These are phyloP conservation scores for Magallana angulata DNA, from an alignment of 1,140 invertebrate species.

Conservation along the genomic window DNA sequence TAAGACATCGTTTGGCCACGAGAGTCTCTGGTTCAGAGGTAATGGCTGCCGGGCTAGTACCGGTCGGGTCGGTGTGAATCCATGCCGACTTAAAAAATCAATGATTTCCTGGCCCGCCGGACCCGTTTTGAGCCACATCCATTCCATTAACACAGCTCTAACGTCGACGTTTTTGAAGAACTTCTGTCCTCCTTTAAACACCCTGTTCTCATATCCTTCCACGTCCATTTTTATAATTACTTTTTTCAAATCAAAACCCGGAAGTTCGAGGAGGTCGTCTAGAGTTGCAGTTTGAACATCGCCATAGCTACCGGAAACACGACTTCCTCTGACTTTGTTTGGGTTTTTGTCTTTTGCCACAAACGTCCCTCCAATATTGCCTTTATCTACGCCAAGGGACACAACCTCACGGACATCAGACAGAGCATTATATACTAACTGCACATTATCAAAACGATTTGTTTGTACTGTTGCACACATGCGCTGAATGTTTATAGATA, in stretches of 20 bases:
- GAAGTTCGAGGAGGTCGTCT: slow-evolving; percentile 54
- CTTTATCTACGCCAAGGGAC: slow-evolving; percentile 41
- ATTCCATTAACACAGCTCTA: slow-evolving; percentile 53
- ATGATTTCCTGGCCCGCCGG: slow-evolving; percentile 45
- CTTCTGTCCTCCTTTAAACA: slow-evolving; percentile 48
- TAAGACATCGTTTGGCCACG: slow-evolving; percentile 40
- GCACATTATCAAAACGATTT: slow-evolving; percentile 48
- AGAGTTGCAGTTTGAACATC: slow-evolving; percentile 43
- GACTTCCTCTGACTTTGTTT: slow-evolving; percentile 39
- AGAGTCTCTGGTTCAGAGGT: not conserved
- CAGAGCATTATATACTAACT: slow-evolving; percentile 47
- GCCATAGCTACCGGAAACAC: not conserved
- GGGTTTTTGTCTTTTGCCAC: slow-evolving; percentile 39
- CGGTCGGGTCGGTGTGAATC: slow-evolving; percentile 38
- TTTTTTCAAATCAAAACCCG: slow-evolving; percentile 44
- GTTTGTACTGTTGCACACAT: slow-evolving; percentile 52
- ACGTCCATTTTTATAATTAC: slow-evolving; percentile 62
- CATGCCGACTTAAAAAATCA: slow-evolving; percentile 40
- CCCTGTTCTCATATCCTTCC: slow-evolving; percentile 52
- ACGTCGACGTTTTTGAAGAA: slow-evolving; percentile 56
- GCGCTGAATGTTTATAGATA: slow-evolving; percentile 53
- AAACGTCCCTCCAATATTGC: slow-evolving; percentile 53
- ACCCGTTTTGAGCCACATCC: slow-evolving; percentile 52
- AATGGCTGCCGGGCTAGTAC: not conserved
- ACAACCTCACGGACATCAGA: slow-evolving; percentile 49